phyloP scores from a whole-genome alignment of 2,888 invertebrate genomes.

The Melitaea athalia region DNA sequence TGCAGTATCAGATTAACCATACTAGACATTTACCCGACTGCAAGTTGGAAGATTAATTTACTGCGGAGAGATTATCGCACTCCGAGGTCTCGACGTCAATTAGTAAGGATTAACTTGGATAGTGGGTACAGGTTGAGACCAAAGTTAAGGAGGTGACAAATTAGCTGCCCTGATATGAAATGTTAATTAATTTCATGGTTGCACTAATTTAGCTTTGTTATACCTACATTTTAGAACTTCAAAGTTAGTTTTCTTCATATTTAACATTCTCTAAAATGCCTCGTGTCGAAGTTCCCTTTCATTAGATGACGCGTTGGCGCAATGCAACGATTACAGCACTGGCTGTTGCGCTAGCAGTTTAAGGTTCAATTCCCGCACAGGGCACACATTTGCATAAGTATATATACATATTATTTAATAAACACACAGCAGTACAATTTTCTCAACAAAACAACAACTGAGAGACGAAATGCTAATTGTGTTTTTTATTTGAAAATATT shows the following conservation, averaged over 20 bases:
- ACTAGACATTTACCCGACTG: constrained; percentile 22
- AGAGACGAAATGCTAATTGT: no score
- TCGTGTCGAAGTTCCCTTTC: no score
- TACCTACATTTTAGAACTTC: background rate
- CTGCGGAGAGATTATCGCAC: constrained; percentile 28
- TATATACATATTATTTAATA: no score
- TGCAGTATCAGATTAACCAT: constrained; percentile 26
- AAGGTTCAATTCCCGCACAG: no score
- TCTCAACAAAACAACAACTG: no score
- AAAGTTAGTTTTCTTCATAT: background rate
- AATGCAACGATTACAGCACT: no score
- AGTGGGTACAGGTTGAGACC: constrained; percentile 4
- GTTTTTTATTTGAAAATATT: no score
- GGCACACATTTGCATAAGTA: no score
- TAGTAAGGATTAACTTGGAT: constrained; percentile 30
- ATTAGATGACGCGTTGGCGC: no score
- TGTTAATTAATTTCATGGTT: background rate
- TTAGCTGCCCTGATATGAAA: background rate
- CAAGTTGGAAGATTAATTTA: constrained; percentile 34
- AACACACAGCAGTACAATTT: no score
- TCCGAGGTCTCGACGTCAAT: constrained; percentile 25
- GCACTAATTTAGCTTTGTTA: background rate
- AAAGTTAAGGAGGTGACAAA: constrained; percentile 18
- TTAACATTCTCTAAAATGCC: background rate
- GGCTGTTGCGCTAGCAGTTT: no score